These are phyloP conservation scores for Limnephilus rhombicus DNA, from an alignment of 2,888 invertebrate species.

Conservation along the genomic window DNA sequence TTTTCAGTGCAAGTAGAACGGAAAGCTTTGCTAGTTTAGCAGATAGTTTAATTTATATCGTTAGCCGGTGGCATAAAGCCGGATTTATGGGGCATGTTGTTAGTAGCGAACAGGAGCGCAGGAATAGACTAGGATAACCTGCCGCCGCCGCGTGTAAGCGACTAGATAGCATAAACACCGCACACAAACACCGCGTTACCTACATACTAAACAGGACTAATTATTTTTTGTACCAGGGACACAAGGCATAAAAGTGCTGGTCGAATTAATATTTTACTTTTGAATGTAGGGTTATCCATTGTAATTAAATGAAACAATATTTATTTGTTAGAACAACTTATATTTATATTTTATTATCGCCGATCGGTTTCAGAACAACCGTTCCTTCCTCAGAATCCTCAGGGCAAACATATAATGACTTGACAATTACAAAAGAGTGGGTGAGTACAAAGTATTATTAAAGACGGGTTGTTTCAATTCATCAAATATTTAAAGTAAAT, in stretches of 20 bases:
- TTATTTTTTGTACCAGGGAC: not conserved
- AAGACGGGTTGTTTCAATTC: too few relatives aligned
- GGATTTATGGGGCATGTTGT: conserved; percentile 1
- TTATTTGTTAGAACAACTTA: too few relatives aligned
- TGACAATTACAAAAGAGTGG: too few relatives aligned
- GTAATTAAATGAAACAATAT: too few relatives aligned
- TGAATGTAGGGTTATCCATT: too few relatives aligned
- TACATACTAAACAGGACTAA: conserved; percentile 11
- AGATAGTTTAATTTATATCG: not conserved
- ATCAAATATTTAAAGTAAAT: too few relatives aligned
- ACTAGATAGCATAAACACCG: not conserved
- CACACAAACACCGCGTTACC: not conserved
- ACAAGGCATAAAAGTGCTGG: not conserved
- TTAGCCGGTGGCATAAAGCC: not conserved
- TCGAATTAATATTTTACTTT: not conserved
- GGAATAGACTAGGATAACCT: not conserved
- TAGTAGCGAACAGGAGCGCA: not conserved
- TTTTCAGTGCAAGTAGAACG: not conserved
- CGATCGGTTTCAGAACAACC: too few relatives aligned
- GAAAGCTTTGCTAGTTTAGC: not conserved
- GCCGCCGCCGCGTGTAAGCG: conserved; percentile 7
- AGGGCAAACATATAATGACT: too few relatives aligned
- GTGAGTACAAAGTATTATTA: too few relatives aligned
- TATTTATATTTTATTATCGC: too few relatives aligned
- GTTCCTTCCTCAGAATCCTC: too few relatives aligned